A percentile compares a stretch with the other conserved stretches of the same genome.
Conservation (phyloP, 2,888 invertebrate species). For the Standfussiana lucernea region DNA sequence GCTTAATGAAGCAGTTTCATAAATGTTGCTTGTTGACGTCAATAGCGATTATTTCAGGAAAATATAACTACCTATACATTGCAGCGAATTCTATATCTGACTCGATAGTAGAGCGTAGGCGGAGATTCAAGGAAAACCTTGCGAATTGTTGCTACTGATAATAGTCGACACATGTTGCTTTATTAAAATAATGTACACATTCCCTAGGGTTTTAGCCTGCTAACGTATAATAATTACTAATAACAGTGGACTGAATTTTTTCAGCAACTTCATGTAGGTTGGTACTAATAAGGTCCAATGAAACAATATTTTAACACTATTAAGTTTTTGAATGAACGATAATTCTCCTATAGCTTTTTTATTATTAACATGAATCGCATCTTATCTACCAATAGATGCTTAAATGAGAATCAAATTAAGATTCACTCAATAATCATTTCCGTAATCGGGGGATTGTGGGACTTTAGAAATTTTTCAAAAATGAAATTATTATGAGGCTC, state of each 20-base stretch:
- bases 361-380: too few species aligned
- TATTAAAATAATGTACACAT: background rate
- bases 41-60: slow-evolving; percentile 1
- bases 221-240: background rate
- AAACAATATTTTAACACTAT: background rate
- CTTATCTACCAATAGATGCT: background rate
- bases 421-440: background rate
- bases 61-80: slow-evolving; percentile 7
- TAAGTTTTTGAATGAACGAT: background rate
- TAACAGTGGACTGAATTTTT: background rate
- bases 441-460: too few species aligned
- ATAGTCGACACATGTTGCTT: background rate
- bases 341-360: too few species aligned
- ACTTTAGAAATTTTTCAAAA: too few species aligned
- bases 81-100: slow-evolving; percentile 22
- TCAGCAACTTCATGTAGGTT: background rate
- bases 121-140: background rate
- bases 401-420: background rate
- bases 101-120: background rate
- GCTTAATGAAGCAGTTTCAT: background rate
- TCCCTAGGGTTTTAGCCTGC: background rate
- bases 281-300: background rate
- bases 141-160: background rate
- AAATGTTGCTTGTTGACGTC: slow-evolving; percentile 4
- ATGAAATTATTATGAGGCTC: too few species aligned